A percentile compares a stretch with the other conserved stretches of the same genome.
phyloP scores from a whole-genome alignment of 64 coral and sea anemone genomes.

The Montipora foliosa region DNA sequence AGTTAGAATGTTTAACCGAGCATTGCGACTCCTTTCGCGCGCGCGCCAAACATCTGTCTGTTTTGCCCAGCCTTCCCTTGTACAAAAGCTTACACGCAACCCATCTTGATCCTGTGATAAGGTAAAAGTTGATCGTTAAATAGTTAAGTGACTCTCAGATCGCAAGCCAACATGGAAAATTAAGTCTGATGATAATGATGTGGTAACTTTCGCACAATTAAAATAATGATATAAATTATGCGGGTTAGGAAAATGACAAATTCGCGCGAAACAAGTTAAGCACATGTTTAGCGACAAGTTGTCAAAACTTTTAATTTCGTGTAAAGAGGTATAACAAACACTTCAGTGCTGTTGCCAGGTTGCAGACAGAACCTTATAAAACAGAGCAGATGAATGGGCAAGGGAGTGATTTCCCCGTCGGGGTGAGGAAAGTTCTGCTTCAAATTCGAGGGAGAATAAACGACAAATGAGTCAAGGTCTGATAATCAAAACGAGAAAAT shows the following conservation, averaged over 20 bases:
- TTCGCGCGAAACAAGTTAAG: conserved; percentile 1
- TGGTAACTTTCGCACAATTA: not conserved
- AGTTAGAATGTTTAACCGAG: not conserved
- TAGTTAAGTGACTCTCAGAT: too few relatives aligned
- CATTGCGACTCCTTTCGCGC: conserved; percentile 5
- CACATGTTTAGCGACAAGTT: not conserved
- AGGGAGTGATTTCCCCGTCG: not conserved
- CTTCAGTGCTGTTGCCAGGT: too few relatives aligned
- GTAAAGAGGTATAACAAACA: too few relatives aligned
- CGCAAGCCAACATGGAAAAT: too few relatives aligned
- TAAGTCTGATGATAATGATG: not conserved
- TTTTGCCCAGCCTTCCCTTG: too few relatives aligned
- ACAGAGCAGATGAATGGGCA: not conserved
- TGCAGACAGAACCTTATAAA: not conserved
- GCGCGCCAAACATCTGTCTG: conserved; percentile 18
- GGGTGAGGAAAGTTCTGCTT: too few relatives aligned
- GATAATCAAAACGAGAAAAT: too few relatives aligned
- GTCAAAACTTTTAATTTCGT: too few relatives aligned
- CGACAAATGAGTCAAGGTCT: too few relatives aligned
- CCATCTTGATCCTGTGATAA: not conserved
- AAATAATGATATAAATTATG: conserved; percentile 32
- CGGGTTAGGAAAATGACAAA: not conserved
- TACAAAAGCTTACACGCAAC: too few relatives aligned
- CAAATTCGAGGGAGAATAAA: too few relatives aligned
- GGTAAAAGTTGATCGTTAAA: too few relatives aligned